Conservation (phyloP, 1,140 invertebrate species). For the Heliconius hewitsoni region DNA sequence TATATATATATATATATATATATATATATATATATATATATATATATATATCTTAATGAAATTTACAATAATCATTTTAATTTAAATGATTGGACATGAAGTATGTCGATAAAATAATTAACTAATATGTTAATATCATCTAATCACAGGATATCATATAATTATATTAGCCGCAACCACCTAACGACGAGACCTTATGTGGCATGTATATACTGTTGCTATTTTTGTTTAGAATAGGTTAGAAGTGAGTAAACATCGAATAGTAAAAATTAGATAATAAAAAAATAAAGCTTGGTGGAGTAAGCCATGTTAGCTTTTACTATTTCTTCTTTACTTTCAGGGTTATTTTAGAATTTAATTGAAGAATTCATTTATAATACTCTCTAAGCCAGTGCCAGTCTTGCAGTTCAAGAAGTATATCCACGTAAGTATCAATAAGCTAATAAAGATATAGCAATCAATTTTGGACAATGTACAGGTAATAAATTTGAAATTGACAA, state of each 20-base stretch:
- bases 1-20: no score
- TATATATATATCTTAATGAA: background rate
- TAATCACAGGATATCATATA: conserved; percentile 1
- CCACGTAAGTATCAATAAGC: background rate
- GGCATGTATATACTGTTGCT: background rate
- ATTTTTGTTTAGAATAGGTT: background rate
- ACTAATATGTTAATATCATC: background rate
- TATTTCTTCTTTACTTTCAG: no score
- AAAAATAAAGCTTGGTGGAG: background rate
- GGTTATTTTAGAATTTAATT: no score
- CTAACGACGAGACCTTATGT: conserved; percentile 4
- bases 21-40: no score
- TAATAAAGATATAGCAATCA: background rate
- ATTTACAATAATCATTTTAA: background rate
- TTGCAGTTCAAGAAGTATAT: background rate
- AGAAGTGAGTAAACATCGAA: background rate
- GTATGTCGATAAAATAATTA: background rate
- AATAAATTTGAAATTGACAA: background rate
- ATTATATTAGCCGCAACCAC: background rate
- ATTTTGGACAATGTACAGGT: background rate
- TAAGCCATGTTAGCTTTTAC: background rate
- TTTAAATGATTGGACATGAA: background rate
- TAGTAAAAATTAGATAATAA: background rate
- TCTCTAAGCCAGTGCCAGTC: no score
- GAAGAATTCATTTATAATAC: no score